These are phyloP conservation scores for Cephus cinctus DNA, from an alignment of 1,140 invertebrate genomes.

Conservation along the genomic window DNA sequence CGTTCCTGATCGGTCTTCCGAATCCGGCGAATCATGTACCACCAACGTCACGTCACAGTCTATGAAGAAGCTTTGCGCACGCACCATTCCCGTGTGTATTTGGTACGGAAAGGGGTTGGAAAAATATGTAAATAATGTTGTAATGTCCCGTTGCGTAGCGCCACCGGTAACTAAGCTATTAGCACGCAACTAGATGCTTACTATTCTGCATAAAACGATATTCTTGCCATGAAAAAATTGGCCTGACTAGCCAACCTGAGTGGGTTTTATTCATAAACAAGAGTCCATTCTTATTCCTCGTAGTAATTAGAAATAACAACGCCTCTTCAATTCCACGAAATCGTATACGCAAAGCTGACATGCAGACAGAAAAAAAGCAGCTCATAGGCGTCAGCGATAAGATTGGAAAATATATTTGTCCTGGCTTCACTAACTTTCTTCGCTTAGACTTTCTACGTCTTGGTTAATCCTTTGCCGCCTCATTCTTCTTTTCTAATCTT, in stretches of 20 bases:
- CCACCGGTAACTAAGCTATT: too few relatives aligned
- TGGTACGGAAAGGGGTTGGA: conserved; percentile 22
- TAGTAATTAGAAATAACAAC: not conserved
- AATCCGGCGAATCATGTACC: conserved; percentile 27
- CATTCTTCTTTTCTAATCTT: too few relatives aligned
- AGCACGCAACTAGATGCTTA: too few relatives aligned
- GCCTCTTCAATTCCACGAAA: too few relatives aligned
- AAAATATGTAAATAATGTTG: conserved; percentile 19
- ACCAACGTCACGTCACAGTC: conserved; percentile 19
- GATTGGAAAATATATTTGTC: too few relatives aligned
- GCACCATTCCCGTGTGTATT: conserved; percentile 11
- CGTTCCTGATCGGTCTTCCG: conserved; percentile 14
- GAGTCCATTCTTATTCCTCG: not conserved
- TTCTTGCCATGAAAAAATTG: not conserved
- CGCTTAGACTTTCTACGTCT: too few relatives aligned
- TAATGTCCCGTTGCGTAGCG: not conserved
- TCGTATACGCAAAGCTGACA: too few relatives aligned
- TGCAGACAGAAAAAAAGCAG: too few relatives aligned
- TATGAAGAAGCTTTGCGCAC: conserved; percentile 25
- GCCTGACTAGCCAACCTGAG: not conserved
- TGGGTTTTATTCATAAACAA: not conserved
- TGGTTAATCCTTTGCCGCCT: too few relatives aligned
- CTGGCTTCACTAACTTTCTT: too few relatives aligned
- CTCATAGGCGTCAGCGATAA: too few relatives aligned
- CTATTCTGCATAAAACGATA: not conserved